These are phyloP conservation scores for Corythornis leucogaster DNA, from an alignment of 2,797 vertebrate species.

Conservation along the genomic window DNA sequence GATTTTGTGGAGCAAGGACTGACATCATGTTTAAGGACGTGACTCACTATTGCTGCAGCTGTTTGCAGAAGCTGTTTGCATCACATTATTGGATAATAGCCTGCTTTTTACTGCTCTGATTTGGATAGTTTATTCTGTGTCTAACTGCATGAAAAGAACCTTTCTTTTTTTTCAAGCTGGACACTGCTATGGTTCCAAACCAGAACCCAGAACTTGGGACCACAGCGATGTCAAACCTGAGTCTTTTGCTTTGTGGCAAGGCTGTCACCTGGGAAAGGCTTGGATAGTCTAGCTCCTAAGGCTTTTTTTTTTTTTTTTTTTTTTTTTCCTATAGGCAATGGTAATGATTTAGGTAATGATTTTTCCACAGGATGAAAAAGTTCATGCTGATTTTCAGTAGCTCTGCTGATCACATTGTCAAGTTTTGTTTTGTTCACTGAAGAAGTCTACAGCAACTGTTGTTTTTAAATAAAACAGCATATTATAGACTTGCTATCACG, in stretches of 20 bases:
- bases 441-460: background rate
- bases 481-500: background rate
- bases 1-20: background rate
- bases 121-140: background rate
- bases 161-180: background rate
- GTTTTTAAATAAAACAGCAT: background rate
- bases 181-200: accelerated
- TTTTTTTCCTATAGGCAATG: background rate
- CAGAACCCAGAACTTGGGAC: background rate
- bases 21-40: background rate
- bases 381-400: background rate
- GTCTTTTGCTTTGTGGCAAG: background rate
- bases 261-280: background rate
- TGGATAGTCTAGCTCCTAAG: background rate
- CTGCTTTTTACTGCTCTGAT: background rate
- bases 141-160: background rate
- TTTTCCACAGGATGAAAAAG: background rate
- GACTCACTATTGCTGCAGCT: background rate
- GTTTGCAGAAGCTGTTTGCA: background rate
- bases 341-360: background rate
- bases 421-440: background rate
- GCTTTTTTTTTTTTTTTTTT: background rate
- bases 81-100: background rate
- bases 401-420: background rate
- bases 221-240: background rate